Evolutionary conservation across 2,113 vertebrate genomes (phyloP).

Genomic region (Cyanistes caeruleus): DNA sequence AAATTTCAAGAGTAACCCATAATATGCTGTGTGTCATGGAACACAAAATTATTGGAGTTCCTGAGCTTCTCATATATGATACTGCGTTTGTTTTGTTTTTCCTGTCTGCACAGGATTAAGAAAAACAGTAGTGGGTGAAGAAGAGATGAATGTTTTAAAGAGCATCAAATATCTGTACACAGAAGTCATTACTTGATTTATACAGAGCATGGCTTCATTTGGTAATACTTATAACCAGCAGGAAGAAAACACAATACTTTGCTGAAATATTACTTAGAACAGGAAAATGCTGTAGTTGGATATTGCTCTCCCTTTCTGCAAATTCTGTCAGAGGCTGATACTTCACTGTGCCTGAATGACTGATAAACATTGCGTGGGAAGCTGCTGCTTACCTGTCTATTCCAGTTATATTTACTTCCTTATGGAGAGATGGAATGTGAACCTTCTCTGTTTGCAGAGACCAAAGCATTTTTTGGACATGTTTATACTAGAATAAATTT

Average conservation of each 20-base stretch:
- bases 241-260: neutral
- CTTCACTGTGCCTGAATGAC: neutral
- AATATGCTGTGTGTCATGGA: neutral
- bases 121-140: neutral
- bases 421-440: constrained; percentile 51
- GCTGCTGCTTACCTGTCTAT: constrained; percentile 33
- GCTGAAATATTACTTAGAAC: neutral
- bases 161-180: neutral
- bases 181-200: neutral
- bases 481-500: constrained; percentile 52
- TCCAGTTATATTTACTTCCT: constrained; percentile 41
- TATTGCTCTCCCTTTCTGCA: neutral
- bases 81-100: neutral
- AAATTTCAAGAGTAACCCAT: neutral
- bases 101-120: neutral
- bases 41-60: neutral
- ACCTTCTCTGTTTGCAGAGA: neutral
- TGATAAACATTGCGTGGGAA: neutral
- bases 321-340: neutral
- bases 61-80: neutral
- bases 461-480: constrained; percentile 50
- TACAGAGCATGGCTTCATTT: neutral
- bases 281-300: neutral
- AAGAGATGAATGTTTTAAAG: neutral
- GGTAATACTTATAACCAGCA: neutral